Evolutionary conservation across 2,113 vertebrate species (phyloP).

Genomic region (Ptilorrhoa leucosticta): DNA sequence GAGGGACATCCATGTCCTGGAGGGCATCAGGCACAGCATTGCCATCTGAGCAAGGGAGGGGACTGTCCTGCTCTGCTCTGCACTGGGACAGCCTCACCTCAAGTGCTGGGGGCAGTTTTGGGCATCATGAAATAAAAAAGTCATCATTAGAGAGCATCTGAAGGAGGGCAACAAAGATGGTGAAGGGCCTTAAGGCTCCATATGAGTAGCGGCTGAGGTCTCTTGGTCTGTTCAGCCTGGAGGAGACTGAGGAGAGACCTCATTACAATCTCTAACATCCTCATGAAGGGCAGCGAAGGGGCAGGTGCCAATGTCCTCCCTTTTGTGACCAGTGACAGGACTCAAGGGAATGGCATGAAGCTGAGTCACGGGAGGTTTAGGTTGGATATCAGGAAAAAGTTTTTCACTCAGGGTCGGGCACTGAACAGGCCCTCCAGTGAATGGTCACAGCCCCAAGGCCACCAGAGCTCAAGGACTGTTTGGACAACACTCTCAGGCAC

Average conservation of each 20-base stretch:
- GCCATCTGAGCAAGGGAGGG: fast-evolving
- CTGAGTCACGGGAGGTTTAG: not conserved
- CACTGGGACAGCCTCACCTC: not conserved
- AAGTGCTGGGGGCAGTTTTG: not conserved
- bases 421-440: not conserved
- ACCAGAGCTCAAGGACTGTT: not conserved
- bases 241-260: not conserved
- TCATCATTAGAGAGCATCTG: not conserved
- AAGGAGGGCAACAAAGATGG: not conserved
- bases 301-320: not conserved
- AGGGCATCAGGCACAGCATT: not conserved
- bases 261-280: not conserved
- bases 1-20: not conserved
- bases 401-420: not conserved
- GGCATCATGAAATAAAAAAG: not conserved
- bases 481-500: not conserved
- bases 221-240: not conserved
- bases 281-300: too few relatives aligned
- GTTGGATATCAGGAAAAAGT: not conserved
- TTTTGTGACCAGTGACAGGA: not conserved
- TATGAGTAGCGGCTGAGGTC: not conserved
- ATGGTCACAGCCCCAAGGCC: not conserved
- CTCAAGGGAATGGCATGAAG: not conserved
- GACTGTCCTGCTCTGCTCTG: not conserved
- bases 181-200: not conserved